phyloP scores from a whole-genome alignment of 1,140 invertebrate genomes.

The Calephelis nemesis region DNA sequence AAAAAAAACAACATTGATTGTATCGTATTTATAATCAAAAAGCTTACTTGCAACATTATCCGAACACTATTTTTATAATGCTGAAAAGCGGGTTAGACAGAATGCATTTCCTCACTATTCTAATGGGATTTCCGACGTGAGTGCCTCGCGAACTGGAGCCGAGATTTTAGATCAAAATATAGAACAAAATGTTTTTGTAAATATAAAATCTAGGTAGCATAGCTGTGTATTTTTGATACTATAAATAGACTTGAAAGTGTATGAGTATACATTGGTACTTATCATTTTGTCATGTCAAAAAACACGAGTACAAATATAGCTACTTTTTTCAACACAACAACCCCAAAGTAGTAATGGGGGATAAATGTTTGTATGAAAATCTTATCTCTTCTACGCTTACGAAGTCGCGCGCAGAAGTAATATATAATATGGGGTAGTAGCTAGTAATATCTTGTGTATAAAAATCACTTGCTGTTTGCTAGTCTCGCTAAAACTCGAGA shows the following conservation, averaged over 20 bases:
- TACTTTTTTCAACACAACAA: no score
- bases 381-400: no score
- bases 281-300: not conserved
- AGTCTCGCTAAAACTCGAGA: no score
- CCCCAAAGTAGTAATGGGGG: no score
- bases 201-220: not conserved
- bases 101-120: constrained; percentile 33
- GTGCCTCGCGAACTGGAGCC: constrained; percentile 17
- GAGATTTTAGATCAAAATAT: not conserved
- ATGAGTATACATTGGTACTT: not conserved
- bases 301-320: no score
- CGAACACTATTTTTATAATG: constrained; percentile 7
- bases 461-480: no score
- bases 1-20: no score
- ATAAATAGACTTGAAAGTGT: not conserved
- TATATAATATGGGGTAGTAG: no score
- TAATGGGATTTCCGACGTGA: constrained; percentile 35
- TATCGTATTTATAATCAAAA: no score
- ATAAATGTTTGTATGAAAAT: no score
- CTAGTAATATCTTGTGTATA: no score
- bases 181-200: constrained; percentile 4
- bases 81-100: constrained; percentile 19
- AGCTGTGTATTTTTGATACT: not conserved
- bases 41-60: not conserved
- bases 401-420: no score